Percentiles rank a stretch among this genome's conserved stretches.
Conservation (phyloP, 2,888 invertebrate genomes). For the Calameuta filiformis region DNA sequence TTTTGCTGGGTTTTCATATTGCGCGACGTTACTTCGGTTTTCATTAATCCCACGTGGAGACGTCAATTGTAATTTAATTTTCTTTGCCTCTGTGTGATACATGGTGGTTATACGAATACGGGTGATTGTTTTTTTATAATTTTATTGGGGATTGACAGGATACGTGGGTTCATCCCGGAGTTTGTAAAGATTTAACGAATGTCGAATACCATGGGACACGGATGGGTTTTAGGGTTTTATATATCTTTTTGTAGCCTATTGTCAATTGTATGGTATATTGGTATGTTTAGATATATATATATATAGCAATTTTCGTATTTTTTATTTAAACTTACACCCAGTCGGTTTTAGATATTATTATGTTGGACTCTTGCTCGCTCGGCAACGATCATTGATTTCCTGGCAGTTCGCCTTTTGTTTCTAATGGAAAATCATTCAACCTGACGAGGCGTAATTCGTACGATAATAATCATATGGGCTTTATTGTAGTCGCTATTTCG, state of each 20-base stretch:
- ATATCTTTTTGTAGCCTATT: background rate
- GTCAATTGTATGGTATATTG: background rate
- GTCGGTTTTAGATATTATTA: background rate
- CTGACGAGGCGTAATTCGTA: background rate
- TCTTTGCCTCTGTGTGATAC: background rate
- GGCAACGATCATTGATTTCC: conserved; percentile 43
- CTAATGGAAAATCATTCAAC: background rate
- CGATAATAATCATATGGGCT: background rate
- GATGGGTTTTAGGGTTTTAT: background rate
- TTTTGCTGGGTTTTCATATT: background rate
- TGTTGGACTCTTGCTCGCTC: conserved; percentile 49
- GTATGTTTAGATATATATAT: background rate
- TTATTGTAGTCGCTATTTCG: background rate
- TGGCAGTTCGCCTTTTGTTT: background rate
- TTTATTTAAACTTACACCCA: background rate
- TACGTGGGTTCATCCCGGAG: background rate
- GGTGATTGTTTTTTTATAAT: background rate
- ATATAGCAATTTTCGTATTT: background rate
- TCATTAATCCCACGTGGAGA: background rate
- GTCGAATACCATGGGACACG: background rate
- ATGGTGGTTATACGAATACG: background rate
- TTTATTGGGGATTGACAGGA: background rate
- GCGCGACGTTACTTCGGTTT: background rate
- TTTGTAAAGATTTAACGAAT: background rate
- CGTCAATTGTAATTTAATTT: background rate